Evolutionary conservation across 2,797 vertebrate genomes (phyloP).

Genomic region (Smutsia temminckii): DNA sequence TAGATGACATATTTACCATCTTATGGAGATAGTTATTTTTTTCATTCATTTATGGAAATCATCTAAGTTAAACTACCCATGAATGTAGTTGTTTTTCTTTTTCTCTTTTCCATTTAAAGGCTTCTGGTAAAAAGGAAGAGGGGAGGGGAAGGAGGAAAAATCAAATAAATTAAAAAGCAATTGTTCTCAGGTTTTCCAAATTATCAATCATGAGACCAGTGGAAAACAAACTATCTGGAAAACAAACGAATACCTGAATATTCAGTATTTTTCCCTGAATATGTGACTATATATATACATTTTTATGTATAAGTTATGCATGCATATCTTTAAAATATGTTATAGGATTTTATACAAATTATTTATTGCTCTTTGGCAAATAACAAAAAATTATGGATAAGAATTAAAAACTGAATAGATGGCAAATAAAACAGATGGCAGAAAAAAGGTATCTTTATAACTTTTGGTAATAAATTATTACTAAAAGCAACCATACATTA

Average conservation of each 20-base stretch:
- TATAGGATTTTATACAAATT: constrained; percentile 3
- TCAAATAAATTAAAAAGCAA: not conserved
- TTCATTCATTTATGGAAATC: not conserved
- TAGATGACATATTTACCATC: not conserved
- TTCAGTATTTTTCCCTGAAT: not conserved
- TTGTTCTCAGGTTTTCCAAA: not conserved
- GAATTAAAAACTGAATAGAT: constrained; percentile 4
- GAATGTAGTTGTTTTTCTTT: not conserved
- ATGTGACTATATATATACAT: not conserved
- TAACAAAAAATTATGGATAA: not conserved
- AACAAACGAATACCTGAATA: not conserved
- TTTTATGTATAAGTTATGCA: not conserved
- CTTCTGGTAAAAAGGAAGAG: not conserved
- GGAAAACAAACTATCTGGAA: not conserved
- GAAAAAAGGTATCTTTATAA: not conserved
- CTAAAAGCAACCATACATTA: not conserved
- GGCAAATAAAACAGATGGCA: not conserved
- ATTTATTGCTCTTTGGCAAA: not conserved
- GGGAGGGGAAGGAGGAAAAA: not conserved
- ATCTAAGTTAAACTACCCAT: not conserved
- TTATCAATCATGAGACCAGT: not conserved
- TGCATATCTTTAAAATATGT: not conserved
- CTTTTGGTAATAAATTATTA: not conserved
- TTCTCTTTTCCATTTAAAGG: not conserved
- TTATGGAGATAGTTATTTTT: not conserved